Percentiles rank a stretch among this genome's conserved stretches.
Evolutionary conservation across 2,797 vertebrate genomes (phyloP).

Genomic region (Hyperoplus lanceolatus): DNA sequence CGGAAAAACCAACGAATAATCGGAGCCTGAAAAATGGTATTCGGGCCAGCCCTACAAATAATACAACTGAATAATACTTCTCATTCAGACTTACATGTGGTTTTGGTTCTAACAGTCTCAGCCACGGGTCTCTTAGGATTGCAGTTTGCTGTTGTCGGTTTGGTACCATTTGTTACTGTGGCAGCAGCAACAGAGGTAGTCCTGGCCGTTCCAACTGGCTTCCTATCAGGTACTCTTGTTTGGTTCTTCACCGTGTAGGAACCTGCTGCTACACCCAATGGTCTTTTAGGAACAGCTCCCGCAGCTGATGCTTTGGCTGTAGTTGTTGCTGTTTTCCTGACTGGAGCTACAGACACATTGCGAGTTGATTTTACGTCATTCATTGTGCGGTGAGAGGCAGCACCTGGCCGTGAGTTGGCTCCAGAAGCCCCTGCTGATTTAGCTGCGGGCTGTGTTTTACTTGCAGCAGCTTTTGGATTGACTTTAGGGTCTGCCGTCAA

Average conservation of each 20-base stretch:
- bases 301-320: constrained; percentile 34
- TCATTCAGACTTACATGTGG: constrained; percentile 60
- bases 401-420: constrained; percentile 52
- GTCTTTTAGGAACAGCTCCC: constrained; percentile 67
- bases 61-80: background rate
- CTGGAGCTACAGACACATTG: constrained; percentile 36
- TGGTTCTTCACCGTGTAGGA: constrained; percentile 60
- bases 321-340: constrained; percentile 49
- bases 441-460: constrained; percentile 32
- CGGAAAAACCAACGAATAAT: no score
- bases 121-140: constrained; percentile 57
- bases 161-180: constrained; percentile 62
- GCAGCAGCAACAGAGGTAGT: constrained; percentile 57
- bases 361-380: constrained; percentile 65
- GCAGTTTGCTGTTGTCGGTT: constrained; percentile 36
- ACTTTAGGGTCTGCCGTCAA: constrained; percentile 56
- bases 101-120: constrained; percentile 74
- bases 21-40: no score
- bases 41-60: no score
- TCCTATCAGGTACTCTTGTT: constrained; percentile 71
- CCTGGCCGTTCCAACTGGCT: constrained; percentile 59
- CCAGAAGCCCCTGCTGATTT: constrained; percentile 56
- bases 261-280: constrained; percentile 32
- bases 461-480: constrained; percentile 67
- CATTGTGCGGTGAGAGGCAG: constrained; percentile 46